These are phyloP conservation scores for Columba guinea DNA, from an alignment of 2,797 vertebrate genomes.

Conservation along the genomic window DNA sequence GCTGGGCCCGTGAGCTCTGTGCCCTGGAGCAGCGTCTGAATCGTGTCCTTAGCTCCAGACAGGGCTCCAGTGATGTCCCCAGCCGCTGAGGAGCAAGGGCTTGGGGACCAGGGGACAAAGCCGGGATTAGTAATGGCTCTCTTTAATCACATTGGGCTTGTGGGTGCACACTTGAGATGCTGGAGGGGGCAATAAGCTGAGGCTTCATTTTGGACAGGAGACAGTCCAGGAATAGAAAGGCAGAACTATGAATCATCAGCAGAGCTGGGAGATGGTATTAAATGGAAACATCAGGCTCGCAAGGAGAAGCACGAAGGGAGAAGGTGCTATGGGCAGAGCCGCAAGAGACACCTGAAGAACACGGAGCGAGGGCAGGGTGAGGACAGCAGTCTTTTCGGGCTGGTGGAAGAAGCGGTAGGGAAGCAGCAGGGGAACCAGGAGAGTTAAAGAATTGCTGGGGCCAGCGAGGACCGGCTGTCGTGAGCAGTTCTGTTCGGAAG, in stretches of 20 bases:
- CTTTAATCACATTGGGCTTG: neutral
- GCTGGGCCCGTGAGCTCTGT: neutral
- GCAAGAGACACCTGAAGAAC: neutral
- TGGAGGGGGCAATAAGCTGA: constrained; percentile 48
- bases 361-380: neutral
- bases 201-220: constrained; percentile 61
- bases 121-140: neutral
- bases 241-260: constrained; percentile 55
- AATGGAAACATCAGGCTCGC: neutral
- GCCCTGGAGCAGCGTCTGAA: neutral
- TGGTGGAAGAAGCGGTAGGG: neutral
- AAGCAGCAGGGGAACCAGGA: neutral
- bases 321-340: constrained; percentile 5
- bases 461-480: neutral
- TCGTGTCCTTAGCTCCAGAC: neutral
- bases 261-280: constrained; percentile 9
- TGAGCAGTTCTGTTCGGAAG: neutral
- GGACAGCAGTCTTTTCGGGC: neutral
- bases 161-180: constrained; percentile 36
- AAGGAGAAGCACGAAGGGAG: neutral
- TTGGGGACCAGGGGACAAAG: neutral
- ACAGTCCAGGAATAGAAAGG: constrained; percentile 57
- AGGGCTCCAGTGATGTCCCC: neutral
- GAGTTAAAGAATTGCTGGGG: neutral
- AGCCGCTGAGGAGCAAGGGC: neutral